Base-by-base conservation (phyloP, 2,797 vertebrate species). In the Vultur gryphus region DNA sequence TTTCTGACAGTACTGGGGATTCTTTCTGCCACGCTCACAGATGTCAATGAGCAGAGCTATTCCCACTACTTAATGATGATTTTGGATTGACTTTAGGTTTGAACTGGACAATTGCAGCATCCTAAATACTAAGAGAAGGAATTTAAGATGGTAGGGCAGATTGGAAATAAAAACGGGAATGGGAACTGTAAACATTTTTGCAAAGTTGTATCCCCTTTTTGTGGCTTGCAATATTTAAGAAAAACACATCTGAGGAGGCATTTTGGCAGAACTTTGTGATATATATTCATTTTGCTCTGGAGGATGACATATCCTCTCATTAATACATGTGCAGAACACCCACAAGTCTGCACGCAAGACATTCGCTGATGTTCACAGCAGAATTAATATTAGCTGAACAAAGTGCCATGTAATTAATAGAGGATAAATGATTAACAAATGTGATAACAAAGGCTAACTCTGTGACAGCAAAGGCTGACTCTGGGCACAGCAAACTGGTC, bases 221-320 rank as follows among this genome's bases (percentile, higher is more conserved):
- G 12, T 81, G 61, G 31, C 35, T 58, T 89, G 24, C 31, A 85
- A 41, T 69, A 58, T 78, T 69, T 87, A 75, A 90, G 37, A 69
- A 89, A 94, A 93, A 76, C 14, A 65, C 17, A 44, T 62, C 43
- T 37, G 31, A 84, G n/a, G 33, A 65, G 78, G 13, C 31, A 89
- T 67, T 89, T 92, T 96, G 95, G 75, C 90, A 94, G 79, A 81
- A 48, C 26, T 88, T 84, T 58, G 16, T 84, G 69, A 71, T 72
- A 13, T 18, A n/a, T 70, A 54, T 73, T 57, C 16, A 72, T 79
- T 85, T 93, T 85, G 13, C 69, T 94, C 59, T 51, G 43, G 52
- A 95, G 58, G 49, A 58, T 93, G 94, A 80, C 87, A 86, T 62
- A 85, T 61, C 91, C 75, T 85, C 46, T 87, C 81, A 84, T 71